Base-by-base conservation (phyloP, 92 coral and sea anemone species). In the Epizoanthus illoricatus region DNA sequence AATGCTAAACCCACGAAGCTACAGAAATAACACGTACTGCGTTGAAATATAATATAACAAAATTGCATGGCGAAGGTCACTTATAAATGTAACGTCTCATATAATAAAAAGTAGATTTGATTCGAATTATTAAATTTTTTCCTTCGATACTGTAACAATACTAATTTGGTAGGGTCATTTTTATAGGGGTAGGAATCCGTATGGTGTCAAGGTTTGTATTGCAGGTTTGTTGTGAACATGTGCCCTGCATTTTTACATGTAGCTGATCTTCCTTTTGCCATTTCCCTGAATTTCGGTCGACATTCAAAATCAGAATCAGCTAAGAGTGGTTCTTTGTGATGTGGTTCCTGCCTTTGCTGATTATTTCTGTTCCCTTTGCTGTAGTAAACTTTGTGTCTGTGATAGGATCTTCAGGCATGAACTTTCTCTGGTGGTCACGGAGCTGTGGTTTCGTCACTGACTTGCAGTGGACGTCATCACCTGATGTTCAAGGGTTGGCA, bases 251-350 rank as follows among this genome's bases (percentile, higher is more conserved):
- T 24, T 61, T 61, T 61, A 19, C 1, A n/a, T 20, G 66, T 61
- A 61, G 28, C n/a, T 61, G 66, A 61, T 61, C 66, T 5, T 0
- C 33, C 2, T 33, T 61, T 61, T 4, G 66, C 66, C 33, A 61
- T n/a, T 61, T 61, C n/a, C 66, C 28, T n/a, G 66, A 61, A 61
- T 45, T 80, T 65, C 20, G 28, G 68, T 15, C 41, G 84, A 49
- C 59, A 6, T 66, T 65, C 47, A 65, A 80, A 80, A 68, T 80
- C 75, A n/a, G 54, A 66, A 45, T 66, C 75, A 4, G 84, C 66
- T 66, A 24, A 68, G 39, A 18, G 60, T 5, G 47, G 45, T 45
- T 28, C 41, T 49, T 45, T 80, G 57, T 63, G 61, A 2, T 45
- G 33, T 7, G 40, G 15, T 42, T 43, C 40, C 65, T 61, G 65